These are phyloP conservation scores for Hippolais icterina DNA, from an alignment of 2,113 vertebrate species.

Conservation along the genomic window DNA sequence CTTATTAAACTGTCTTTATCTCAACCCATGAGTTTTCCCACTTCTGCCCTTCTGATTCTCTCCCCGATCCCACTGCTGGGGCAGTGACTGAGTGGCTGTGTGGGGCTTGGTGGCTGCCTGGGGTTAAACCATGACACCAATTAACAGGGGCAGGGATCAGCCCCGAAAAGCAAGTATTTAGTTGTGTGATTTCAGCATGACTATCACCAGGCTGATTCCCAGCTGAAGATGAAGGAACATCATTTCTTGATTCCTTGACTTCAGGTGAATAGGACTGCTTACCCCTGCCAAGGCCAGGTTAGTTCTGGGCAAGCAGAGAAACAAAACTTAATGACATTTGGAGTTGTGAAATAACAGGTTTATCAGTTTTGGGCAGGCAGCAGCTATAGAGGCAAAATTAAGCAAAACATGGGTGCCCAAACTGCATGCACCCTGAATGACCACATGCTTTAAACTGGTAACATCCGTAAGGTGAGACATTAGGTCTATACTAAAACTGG, in stretches of 20 bases:
- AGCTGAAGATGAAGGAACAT: neutral
- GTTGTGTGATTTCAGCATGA: neutral
- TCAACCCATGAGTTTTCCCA: neutral
- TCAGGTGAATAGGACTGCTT: neutral
- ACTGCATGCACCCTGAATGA: neutral
- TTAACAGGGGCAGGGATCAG: neutral
- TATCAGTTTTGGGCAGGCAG: neutral
- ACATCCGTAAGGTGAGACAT: neutral
- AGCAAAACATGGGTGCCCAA: neutral
- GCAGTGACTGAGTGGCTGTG: neutral
- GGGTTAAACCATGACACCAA: neutral
- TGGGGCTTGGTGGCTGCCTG: too few relatives aligned
- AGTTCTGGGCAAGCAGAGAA: neutral
- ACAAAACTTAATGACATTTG: neutral
- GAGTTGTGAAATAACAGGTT: neutral
- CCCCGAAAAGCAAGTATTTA: neutral
- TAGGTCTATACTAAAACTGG: neutral
- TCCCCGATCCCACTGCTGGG: accelerated
- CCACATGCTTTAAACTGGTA: neutral
- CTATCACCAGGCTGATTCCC: neutral
- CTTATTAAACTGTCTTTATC: neutral
- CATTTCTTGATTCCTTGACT: accelerated
- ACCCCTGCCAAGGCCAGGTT: neutral
- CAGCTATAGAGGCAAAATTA: neutral
- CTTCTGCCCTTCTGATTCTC: neutral